Evolutionary conservation across 1,140 invertebrate genomes (phyloP).

Genomic region (Bilobella aurantiaca): DNA sequence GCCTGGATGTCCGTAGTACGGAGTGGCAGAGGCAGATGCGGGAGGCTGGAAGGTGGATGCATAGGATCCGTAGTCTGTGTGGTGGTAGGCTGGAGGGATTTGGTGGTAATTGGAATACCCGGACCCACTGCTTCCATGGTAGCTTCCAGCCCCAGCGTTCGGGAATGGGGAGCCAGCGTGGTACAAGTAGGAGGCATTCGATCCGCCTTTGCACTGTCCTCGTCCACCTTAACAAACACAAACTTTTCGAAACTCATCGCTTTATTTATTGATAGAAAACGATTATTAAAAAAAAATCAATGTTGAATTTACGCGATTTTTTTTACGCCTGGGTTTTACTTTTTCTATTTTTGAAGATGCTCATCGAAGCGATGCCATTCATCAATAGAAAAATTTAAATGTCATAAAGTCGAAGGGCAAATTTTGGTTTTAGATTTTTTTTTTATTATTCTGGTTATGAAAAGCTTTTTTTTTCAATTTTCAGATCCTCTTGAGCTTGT

Average conservation of each 20-base stretch:
- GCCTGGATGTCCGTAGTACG: slow-evolving; percentile 26
- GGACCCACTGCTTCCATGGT: slow-evolving; percentile 6
- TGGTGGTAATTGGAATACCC: slow-evolving; percentile 16
- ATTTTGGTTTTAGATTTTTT: too few species aligned
- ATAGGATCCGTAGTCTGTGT: slow-evolving; percentile 22
- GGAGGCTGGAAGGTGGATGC: slow-evolving; percentile 28
- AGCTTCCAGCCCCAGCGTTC: slow-evolving; percentile 13
- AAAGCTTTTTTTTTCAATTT: too few species aligned
- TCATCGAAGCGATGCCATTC: too few species aligned
- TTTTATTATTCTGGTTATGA: too few species aligned
- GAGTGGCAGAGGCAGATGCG: slow-evolving; percentile 10
- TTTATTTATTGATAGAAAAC: not conserved
- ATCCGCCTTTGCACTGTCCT: slow-evolving; percentile 20
- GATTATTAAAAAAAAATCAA: too few species aligned
- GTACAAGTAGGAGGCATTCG: slow-evolving; percentile 26
- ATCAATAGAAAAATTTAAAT: too few species aligned
- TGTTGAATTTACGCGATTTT: too few species aligned
- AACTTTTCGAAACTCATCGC: too few species aligned
- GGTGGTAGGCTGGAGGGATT: slow-evolving; percentile 21
- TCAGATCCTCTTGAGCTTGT: too few species aligned
- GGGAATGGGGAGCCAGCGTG: slow-evolving; percentile 16
- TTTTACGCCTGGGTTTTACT: too few species aligned
- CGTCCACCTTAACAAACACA: slow-evolving; percentile 14
- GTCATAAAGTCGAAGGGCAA: too few species aligned
- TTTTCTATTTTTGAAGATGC: too few species aligned